These are phyloP conservation scores for Orchesellides sinensis DNA, from an alignment of 2,888 invertebrate genomes.

Conservation along the genomic window DNA sequence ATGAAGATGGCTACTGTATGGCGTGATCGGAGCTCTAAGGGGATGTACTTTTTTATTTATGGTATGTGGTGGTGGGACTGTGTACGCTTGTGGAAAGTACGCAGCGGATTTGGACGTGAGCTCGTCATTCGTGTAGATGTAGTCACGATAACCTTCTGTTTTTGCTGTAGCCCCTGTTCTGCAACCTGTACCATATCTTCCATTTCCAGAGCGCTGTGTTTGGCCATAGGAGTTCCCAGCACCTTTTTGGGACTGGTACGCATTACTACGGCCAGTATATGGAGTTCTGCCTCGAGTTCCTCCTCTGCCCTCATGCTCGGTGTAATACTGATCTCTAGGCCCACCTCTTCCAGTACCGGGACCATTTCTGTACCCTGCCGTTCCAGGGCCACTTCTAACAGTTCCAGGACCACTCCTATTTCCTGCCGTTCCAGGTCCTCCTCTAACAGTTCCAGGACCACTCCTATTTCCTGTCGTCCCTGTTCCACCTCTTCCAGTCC, in stretches of 20 bases:
- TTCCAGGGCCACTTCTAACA: not conserved
- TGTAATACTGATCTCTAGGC: not conserved
- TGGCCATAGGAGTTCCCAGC: not conserved
- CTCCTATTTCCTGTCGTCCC: not conserved
- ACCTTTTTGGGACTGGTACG: not conserved
- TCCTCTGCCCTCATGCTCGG: not conserved
- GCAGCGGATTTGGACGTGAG: conserved; percentile 26
- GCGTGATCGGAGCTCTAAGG: conserved; percentile 20
- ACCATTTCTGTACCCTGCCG: too few species aligned
- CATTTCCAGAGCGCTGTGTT: too few species aligned
- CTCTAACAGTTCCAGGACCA: conserved; percentile 5
- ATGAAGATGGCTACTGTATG: not conserved
- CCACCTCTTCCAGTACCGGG: not conserved
- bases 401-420: not conserved
- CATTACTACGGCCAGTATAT: not conserved
- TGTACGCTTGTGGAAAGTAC: conserved; percentile 38
- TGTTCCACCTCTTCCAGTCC: not conserved
- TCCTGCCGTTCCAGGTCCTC: not conserved
- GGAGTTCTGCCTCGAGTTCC: conserved; percentile 11
- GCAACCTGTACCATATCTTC: not conserved
- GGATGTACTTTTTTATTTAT: conserved; percentile 14
- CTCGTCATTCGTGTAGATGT: conserved; percentile 33
- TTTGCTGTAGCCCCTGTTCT: not conserved
- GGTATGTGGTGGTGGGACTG: conserved; percentile 8
- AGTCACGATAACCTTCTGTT: conserved; percentile 1